phyloP scores from a whole-genome alignment of 1,140 invertebrate genomes.

The Thrips palmi region DNA sequence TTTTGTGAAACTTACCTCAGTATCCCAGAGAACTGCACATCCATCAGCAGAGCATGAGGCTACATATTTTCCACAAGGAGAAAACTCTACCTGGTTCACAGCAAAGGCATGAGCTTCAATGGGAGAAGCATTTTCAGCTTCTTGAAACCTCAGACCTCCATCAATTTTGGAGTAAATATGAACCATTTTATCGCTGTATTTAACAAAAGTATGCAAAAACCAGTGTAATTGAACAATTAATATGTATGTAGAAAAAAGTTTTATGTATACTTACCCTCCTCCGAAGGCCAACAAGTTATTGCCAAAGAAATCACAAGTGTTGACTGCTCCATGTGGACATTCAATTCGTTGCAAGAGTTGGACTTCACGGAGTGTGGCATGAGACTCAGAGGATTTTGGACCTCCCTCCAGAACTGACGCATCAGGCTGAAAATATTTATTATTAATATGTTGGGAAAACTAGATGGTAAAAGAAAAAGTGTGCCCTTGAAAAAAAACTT shows the following conservation, averaged over 20 bases:
- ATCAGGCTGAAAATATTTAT: slow-evolving; percentile 6
- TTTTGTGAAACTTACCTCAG: slow-evolving; percentile 23
- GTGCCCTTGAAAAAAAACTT: neutral
- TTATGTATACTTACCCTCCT: slow-evolving; percentile 27
- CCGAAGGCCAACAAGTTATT: slow-evolving; percentile 31
- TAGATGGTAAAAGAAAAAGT: neutral
- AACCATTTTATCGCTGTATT: slow-evolving; percentile 34
- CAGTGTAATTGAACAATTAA: slow-evolving; percentile 3
- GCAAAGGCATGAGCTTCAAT: slow-evolving; percentile 38
- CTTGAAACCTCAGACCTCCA: slow-evolving; percentile 26
- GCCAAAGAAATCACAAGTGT: slow-evolving; percentile 31
- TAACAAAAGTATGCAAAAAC: neutral
- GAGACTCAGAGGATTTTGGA: slow-evolving; percentile 11
- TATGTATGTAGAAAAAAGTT: neutral
- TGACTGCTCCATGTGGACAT: slow-evolving; percentile 31
- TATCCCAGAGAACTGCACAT: slow-evolving; percentile 44
- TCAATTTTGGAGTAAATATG: no score
- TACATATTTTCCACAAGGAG: slow-evolving; percentile 37
- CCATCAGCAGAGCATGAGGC: slow-evolving; percentile 58
- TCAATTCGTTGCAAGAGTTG: slow-evolving; percentile 29
- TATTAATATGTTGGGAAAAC: slow-evolving; percentile 4
- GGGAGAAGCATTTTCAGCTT: slow-evolving; percentile 22
- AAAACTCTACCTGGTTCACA: slow-evolving; percentile 44
- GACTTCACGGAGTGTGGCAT: slow-evolving; percentile 26
- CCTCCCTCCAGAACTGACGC: neutral